A percentile compares a stretch with the other conserved stretches of the same genome.
These are phyloP conservation scores for Zosterops borbonicus DNA, from an alignment of 2,113 vertebrate species.

Conservation along the genomic window DNA sequence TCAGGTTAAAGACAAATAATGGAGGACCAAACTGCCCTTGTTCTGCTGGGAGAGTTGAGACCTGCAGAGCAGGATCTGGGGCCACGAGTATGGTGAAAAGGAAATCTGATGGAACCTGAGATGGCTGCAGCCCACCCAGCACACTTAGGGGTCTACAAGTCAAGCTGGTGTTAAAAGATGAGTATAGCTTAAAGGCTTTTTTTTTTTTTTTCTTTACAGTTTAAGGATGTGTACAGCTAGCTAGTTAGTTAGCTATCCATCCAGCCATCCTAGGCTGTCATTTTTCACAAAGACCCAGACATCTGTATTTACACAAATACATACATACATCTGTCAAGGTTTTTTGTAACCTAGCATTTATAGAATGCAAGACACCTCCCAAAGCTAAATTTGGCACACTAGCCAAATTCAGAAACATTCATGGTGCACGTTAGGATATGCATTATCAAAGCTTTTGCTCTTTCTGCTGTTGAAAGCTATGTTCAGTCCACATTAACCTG, in stretches of 20 bases:
- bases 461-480: neutral
- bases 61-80: neutral
- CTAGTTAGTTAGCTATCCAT: neutral
- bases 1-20: neutral
- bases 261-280: neutral
- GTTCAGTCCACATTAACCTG: neutral
- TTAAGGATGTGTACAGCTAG: neutral
- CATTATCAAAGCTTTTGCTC: neutral
- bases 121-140: neutral
- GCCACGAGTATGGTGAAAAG: fast-evolving
- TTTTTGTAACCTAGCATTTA: constrained; percentile 9
- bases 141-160: neutral
- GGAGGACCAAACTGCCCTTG: neutral
- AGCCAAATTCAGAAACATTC: neutral
- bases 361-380: neutral
- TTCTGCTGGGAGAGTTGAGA: neutral
- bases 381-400: neutral
- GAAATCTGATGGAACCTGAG: neutral
- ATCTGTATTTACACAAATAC: neutral
- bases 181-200: neutral
- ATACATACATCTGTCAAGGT: neutral
- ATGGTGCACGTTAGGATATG: neutral
- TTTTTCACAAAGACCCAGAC: neutral
- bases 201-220: neutral
- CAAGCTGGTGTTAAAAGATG: neutral